A percentile compares a stretch with the other conserved stretches of the same genome.
phyloP scores from a whole-genome alignment of 2,113 vertebrate genomes.

The Bos indicus region DNA sequence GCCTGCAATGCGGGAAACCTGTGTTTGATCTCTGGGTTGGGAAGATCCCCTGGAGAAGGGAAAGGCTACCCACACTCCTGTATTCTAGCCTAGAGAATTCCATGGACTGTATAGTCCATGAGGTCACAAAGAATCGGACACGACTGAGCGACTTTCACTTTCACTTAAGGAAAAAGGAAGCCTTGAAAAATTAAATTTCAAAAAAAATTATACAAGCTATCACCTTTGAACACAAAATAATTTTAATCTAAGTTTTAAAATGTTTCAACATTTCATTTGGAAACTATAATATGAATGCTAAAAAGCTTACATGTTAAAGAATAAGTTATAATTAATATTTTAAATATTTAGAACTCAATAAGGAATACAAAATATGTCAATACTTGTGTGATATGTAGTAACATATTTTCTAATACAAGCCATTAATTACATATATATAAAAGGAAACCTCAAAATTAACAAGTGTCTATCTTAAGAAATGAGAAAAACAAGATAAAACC shows the following conservation, averaged over 20 bases:
- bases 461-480: neutral
- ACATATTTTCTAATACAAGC: neutral
- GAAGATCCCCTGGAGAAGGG: neutral
- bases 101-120: neutral
- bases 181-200: neutral
- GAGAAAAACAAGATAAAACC: neutral
- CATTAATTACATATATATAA: neutral
- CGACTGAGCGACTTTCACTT: neutral
- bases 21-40: neutral
- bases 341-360: neutral
- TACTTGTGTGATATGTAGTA: neutral
- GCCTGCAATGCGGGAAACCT: neutral
- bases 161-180: neutral
- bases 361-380: neutral
- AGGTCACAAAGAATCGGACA: neutral
- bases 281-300: neutral
- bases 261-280: neutral
- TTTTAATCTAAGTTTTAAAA: neutral
- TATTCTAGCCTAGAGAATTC: neutral
- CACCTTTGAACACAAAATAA: neutral
- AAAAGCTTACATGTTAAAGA: neutral
- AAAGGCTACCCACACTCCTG: neutral
- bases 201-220: neutral
- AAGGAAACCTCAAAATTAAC: neutral
- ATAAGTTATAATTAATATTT: neutral